Percentiles rank a stretch among this genome's conserved stretches.
phyloP scores from a whole-genome alignment of 1,140 invertebrate genomes.

The Orius laevigatus region DNA sequence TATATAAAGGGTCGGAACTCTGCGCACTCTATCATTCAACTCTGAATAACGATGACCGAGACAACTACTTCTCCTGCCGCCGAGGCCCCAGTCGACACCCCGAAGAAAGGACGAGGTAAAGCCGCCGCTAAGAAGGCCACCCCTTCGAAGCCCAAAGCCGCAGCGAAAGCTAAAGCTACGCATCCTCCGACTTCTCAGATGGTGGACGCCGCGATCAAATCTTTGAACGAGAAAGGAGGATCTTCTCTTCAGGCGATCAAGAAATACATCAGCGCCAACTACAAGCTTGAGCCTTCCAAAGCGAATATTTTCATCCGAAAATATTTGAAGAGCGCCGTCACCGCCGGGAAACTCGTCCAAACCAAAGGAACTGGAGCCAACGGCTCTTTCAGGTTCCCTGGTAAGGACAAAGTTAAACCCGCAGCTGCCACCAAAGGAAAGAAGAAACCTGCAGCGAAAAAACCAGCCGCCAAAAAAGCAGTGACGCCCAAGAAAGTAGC shows the following conservation, averaged over 20 bases:
- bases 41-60: slow-evolving; percentile 2
- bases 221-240: slow-evolving; percentile 30
- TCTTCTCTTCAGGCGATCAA: too few relatives aligned
- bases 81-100: not conserved
- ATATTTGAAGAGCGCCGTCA: slow-evolving; percentile 29
- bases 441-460: slow-evolving; percentile 12
- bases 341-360: slow-evolving; percentile 25
- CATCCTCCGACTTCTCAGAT: slow-evolving; percentile 26
- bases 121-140: not conserved
- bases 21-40: not conserved
- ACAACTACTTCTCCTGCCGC: slow-evolving; percentile 3
- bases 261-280: slow-evolving; percentile 29
- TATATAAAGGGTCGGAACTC: not conserved
- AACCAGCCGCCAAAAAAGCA: slow-evolving; percentile 9
- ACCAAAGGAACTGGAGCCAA: slow-evolving; percentile 31
- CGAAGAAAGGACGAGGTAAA: not conserved
- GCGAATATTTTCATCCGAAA: slow-evolving; percentile 27
- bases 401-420: slow-evolving; percentile 8
- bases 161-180: not conserved
- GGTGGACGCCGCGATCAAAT: slow-evolving; percentile 33
- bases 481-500: not conserved
- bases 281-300: slow-evolving; percentile 32
- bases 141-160: not conserved
- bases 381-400: slow-evolving; percentile 29
- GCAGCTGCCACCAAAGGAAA: slow-evolving; percentile 16